These are phyloP conservation scores for Gadopsis marmoratus DNA, from an alignment of 2,797 vertebrate species.

Conservation along the genomic window DNA sequence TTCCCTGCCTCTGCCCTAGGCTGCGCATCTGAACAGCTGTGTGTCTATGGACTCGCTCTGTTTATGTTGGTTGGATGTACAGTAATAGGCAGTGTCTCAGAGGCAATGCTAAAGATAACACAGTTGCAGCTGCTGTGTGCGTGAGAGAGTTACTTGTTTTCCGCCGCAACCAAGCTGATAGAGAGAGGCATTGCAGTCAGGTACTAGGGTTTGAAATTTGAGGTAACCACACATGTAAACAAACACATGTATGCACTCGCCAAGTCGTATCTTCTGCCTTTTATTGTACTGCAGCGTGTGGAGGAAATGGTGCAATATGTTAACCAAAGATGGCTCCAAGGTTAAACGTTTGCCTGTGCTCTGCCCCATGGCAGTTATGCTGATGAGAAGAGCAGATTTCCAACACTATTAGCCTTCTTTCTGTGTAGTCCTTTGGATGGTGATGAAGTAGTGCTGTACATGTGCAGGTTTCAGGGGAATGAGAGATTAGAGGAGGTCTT, in stretches of 20 bases:
- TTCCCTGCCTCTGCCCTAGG: slow-evolving; percentile 43
- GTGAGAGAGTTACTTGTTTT: slow-evolving; percentile 43
- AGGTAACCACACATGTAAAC: slow-evolving; percentile 8
- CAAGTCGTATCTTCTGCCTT: slow-evolving; percentile 9
- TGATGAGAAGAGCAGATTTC: slow-evolving; percentile 58
- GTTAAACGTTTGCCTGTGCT: slow-evolving; percentile 65
- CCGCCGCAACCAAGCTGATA: slow-evolving; percentile 34
- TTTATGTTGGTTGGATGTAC: slow-evolving; percentile 54
- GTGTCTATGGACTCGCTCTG: slow-evolving; percentile 25
- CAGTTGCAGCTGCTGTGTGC: slow-evolving; percentile 35
- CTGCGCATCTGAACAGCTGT: slow-evolving; percentile 58
- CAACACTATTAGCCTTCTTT: slow-evolving; percentile 21
- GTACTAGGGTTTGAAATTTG: slow-evolving; percentile 13
- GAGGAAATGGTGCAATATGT: slow-evolving; percentile 50
- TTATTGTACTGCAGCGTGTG: slow-evolving; percentile 43
- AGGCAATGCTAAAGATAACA: slow-evolving; percentile 48
- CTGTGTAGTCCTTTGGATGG: slow-evolving; percentile 37
- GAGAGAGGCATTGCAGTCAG: slow-evolving; percentile 12
- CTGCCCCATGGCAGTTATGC: slow-evolving; percentile 33
- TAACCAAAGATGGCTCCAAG: slow-evolving; percentile 60
- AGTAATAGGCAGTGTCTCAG: slow-evolving; percentile 53
- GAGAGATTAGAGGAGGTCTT: slow-evolving; percentile 58
- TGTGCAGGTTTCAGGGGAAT: slow-evolving; percentile 50
- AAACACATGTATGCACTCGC: background rate
- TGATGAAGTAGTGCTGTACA: slow-evolving; percentile 51